Base-by-base conservation (phyloP, 53 echinoderm and acorn worm genomes). In the Arbacia lixula region DNA sequence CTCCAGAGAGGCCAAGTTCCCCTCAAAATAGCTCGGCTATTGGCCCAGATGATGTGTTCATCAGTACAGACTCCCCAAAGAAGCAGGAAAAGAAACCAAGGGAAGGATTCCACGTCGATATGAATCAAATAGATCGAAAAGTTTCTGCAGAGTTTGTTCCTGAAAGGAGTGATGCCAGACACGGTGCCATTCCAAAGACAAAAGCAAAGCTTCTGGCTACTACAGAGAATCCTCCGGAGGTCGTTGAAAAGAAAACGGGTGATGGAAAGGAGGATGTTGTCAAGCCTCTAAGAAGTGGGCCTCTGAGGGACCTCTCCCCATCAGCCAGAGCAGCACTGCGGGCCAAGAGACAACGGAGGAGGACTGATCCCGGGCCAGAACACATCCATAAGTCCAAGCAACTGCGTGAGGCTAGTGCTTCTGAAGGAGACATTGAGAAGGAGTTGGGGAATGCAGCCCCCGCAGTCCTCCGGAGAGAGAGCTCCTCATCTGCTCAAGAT, bases 341-440 rank as follows among this genome's bases (percentile, higher is more conserved):
- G n/a, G 87, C 91, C 25, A 91, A 91, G 30, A 72, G 95, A 46
- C 84, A 87, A 36, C 84, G 95, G 28, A 84, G 92, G 65, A 85
- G 87, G 58, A 95, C 95, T 24, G 95, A 95, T 73, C 92, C 95
- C 72, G 95, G 91, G 42, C 89, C 89, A 16, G 82, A 81, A 30
- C 82, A 63, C 32, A 51, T 54, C 19, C 52, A 42, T 14, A 62
- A 50, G 37, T 51, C 75, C 9, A 73, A 65, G 72, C 72, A 88
- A 57, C 53, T 34, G 50, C n/a, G 39, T 19, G 89, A 89, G 30
- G 81, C 78, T 0, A 73, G 73, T 33, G 68, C 76, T 31, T 67
- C 84, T 4, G 89, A 85, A 24, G 85, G 76, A 20, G 89, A 89
- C 19, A 34, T 68, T 25, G 76, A 85, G 42, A 57, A 76, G 38